phyloP scores from a whole-genome alignment of 2,888 invertebrate genomes.

The Eupithecia insigniata region DNA sequence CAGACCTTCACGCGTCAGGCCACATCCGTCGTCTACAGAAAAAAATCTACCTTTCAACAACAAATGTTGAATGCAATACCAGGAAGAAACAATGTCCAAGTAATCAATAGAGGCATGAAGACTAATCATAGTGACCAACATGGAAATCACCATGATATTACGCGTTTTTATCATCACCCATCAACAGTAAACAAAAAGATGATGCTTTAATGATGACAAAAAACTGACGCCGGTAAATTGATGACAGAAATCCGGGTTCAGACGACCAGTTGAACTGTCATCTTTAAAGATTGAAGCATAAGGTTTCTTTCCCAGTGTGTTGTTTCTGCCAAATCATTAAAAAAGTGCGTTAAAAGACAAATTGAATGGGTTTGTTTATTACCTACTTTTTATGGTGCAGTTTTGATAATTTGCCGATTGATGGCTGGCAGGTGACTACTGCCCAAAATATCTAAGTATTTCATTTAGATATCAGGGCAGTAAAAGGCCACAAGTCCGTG shows the following conservation, averaged over 20 bases:
- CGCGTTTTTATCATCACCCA: constrained; percentile 46
- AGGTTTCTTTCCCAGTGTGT: constrained; percentile 32
- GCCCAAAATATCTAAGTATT: background rate
- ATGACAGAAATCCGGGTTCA: constrained; percentile 47
- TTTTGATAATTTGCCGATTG: constrained; percentile 11
- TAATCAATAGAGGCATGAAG: constrained; percentile 38
- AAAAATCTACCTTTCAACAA: background rate
- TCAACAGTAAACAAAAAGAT: constrained; percentile 51
- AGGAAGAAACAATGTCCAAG: constrained; percentile 22
- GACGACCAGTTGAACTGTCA: constrained; percentile 37
- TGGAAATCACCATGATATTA: constrained; percentile 43
- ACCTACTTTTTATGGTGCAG: constrained; percentile 11
- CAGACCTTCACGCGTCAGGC: no score
- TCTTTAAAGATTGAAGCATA: constrained; percentile 36
- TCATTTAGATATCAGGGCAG: background rate
- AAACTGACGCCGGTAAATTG: constrained; percentile 49
- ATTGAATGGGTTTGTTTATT: constrained; percentile 35
- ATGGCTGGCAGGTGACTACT: background rate
- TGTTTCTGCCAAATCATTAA: constrained; percentile 30
- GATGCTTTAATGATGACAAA: constrained; percentile 49
- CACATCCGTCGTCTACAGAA: no score
- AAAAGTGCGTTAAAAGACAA: constrained; percentile 27
- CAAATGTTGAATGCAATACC: background rate
- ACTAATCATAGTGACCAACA: constrained; percentile 37
- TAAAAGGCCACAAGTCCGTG: no score